Conservation (phyloP, 2,888 invertebrate species). For the Callosobruchus maculatus region DNA sequence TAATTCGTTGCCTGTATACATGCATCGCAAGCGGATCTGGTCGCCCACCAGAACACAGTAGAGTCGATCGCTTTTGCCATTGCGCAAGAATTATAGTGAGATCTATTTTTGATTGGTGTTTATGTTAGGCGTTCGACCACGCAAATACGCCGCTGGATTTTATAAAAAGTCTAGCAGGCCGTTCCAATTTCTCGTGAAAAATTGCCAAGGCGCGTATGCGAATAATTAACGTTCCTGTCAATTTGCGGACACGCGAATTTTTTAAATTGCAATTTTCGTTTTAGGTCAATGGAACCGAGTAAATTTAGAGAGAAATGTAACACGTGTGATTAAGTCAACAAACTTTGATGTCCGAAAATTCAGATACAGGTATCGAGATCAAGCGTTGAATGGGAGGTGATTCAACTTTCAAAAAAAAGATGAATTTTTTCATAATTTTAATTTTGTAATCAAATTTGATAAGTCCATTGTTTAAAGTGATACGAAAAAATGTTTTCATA, state of each 20-base stretch:
- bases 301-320: too few relatives aligned
- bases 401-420: too few relatives aligned
- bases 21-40: constrained; percentile 97
- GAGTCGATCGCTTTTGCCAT: constrained; percentile 99
- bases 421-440: too few relatives aligned
- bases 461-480: too few relatives aligned
- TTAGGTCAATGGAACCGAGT: too few relatives aligned
- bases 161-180: neutral
- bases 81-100: constrained; percentile 97
- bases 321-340: too few relatives aligned
- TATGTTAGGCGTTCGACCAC: neutral
- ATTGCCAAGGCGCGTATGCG: neutral
- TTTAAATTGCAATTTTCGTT: neutral
- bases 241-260: neutral
- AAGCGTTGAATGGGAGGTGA: too few relatives aligned
- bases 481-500: too few relatives aligned
- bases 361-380: too few relatives aligned
- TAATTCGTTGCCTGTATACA: too few relatives aligned
- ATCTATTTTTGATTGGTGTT: neutral
- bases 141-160: neutral
- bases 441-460: too few relatives aligned
- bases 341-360: too few relatives aligned
- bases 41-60: constrained; percentile 98
- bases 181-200: neutral
- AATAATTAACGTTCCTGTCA: neutral